Evolutionary conservation across 2,797 vertebrate genomes (phyloP).

Genomic region (Carcharodon carcharias): DNA sequence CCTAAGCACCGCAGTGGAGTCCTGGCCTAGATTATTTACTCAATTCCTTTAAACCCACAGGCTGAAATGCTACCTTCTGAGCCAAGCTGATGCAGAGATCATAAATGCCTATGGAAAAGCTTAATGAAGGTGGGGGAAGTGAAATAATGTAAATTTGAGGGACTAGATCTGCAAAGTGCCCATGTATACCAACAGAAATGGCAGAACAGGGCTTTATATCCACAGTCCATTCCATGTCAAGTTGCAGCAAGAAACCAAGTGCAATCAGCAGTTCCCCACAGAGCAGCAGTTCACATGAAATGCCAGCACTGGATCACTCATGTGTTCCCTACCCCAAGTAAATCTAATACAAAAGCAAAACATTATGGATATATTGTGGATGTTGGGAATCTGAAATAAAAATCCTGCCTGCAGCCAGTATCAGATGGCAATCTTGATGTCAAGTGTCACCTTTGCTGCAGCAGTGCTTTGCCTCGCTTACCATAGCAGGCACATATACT

Average conservation of each 20-base stretch:
- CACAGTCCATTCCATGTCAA: neutral
- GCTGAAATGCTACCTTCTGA: neutral
- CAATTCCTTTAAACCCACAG: neutral
- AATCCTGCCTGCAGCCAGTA: neutral
- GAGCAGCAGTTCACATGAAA: neutral
- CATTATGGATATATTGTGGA: no score
- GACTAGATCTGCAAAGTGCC: neutral
- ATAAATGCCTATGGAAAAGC: neutral
- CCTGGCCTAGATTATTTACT: neutral
- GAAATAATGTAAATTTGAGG: neutral
- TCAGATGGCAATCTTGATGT: neutral
- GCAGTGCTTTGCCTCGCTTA: neutral
- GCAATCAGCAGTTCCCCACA: neutral
- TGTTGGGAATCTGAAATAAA: no score
- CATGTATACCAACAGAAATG: neutral
- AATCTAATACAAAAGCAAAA: no score
- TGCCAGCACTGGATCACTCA: neutral
- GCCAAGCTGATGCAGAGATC: neutral
- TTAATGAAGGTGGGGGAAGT: neutral
- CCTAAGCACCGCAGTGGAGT: neutral
- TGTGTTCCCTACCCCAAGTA: neutral
- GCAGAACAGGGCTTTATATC: neutral
- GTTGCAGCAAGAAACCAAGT: neutral
- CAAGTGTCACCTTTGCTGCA: neutral
- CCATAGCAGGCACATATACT: neutral